Percentiles rank a stretch among this genome's conserved stretches.
Evolutionary conservation across 2,888 invertebrate genomes (phyloP).

Genomic region (Theodoxus fluviatilis): DNA sequence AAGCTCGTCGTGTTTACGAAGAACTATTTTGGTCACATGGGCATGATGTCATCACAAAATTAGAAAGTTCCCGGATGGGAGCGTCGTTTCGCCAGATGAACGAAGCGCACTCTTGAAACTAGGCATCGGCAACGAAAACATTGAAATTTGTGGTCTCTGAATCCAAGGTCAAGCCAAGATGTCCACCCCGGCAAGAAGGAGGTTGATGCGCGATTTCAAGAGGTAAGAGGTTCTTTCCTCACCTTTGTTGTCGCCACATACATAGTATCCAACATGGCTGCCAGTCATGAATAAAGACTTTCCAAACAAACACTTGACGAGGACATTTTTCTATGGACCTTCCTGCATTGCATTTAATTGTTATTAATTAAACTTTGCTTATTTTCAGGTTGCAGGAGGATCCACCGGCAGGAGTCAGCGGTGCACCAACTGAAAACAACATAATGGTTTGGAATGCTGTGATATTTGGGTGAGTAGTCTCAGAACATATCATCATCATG

Average conservation of each 20-base stretch:
- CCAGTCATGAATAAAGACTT: conserved; percentile 13
- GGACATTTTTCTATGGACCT: neutral
- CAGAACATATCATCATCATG: neutral
- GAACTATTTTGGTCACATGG: conserved; percentile 4
- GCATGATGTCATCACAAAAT: conserved; percentile 21
- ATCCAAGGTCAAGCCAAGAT: conserved; percentile 68
- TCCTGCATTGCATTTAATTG: neutral
- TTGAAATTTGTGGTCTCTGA: too few species aligned
- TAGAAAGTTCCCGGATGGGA: conserved; percentile 25
- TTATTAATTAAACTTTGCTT: conserved; percentile 52
- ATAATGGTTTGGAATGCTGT: conserved; percentile 99
- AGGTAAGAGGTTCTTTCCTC: conserved; percentile 53
- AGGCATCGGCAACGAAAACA: conserved; percentile 19
- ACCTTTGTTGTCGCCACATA: conserved; percentile 9
- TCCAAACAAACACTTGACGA: too few species aligned
- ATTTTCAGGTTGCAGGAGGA: conserved; percentile 86
- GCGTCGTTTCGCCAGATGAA: too few species aligned
- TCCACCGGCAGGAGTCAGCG: conserved; percentile 98
- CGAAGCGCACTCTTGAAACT: conserved; percentile 23
- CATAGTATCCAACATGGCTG: conserved; percentile 23
- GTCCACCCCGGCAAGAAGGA: conserved; percentile 98
- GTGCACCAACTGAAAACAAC: conserved; percentile 99
- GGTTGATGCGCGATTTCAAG: conserved; percentile 90
- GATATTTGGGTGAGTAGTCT: conserved; percentile 84
- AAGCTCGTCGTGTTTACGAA: too few species aligned